Evolutionary conservation across 2,888 invertebrate species (phyloP).

Genomic region (Anarsia innoxiella): DNA sequence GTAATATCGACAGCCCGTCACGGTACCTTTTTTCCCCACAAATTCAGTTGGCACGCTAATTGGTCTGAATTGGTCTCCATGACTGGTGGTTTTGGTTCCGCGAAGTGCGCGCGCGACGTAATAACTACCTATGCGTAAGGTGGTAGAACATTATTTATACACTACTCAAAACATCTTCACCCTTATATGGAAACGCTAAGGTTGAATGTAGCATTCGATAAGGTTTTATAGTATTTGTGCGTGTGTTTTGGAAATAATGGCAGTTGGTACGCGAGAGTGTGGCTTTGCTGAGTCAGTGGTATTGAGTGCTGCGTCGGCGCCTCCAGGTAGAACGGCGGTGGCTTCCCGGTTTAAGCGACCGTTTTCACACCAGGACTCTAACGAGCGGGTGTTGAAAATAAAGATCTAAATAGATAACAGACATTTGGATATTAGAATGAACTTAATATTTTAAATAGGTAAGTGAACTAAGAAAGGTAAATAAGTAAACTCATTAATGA

Average conservation of each 20-base stretch:
- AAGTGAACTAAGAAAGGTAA: too few relatives aligned
- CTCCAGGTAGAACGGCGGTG: slow-evolving; percentile 30
- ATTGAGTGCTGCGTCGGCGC: slow-evolving; percentile 58
- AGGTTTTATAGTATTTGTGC: slow-evolving; percentile 4
- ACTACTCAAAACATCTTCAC: not conserved
- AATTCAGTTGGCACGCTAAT: slow-evolving; percentile 63
- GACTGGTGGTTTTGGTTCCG: slow-evolving; percentile 61
- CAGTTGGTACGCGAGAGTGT: slow-evolving; percentile 41
- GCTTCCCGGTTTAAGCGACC: slow-evolving; percentile 25
- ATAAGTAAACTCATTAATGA: too few relatives aligned
- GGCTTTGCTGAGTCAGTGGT: slow-evolving; percentile 63
- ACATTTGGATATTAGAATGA: not conserved
- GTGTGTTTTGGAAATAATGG: slow-evolving; percentile 30
- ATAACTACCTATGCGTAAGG: slow-evolving; percentile 44
- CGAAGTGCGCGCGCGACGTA: slow-evolving; percentile 63
- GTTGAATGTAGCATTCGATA: not conserved
- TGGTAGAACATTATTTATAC: slow-evolving; percentile 3
- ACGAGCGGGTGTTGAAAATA: slow-evolving; percentile 7
- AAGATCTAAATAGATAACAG: slow-evolving; percentile 3
- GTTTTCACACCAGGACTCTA: slow-evolving; percentile 15
- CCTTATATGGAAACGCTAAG: not conserved
- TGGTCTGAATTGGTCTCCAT: slow-evolving; percentile 56
- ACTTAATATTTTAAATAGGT: slow-evolving; percentile 3
- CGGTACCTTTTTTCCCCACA: slow-evolving; percentile 43
- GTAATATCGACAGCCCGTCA: slow-evolving; percentile 53